These are phyloP conservation scores for Andrena chrysosceles DNA, from an alignment of 2,888 invertebrate species.

Conservation along the genomic window DNA sequence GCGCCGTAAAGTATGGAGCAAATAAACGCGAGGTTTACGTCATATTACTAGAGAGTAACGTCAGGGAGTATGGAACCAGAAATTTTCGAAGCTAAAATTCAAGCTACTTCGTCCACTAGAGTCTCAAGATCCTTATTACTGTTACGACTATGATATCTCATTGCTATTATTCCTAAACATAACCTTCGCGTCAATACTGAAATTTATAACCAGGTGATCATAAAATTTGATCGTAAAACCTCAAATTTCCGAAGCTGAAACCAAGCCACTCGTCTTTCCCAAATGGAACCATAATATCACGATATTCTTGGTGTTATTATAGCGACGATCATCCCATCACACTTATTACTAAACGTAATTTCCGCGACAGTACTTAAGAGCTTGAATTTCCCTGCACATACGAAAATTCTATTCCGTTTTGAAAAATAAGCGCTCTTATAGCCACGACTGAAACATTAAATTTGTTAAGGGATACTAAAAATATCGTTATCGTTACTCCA, in stretches of 20 bases:
- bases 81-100: slow-evolving; percentile 14
- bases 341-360: too few species aligned
- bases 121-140: neutral
- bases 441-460: neutral
- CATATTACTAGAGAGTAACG: slow-evolving; percentile 12
- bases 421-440: neutral
- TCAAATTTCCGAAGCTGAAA: neutral
- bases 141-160: too few species aligned
- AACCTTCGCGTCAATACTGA: too few species aligned
- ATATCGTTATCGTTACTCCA: slow-evolving; percentile 31
- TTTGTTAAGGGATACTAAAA: neutral
- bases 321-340: too few species aligned
- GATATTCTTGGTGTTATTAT: neutral
- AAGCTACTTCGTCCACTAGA: neutral
- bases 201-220: too few species aligned
- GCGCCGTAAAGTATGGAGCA: slow-evolving; percentile 18
- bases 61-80: slow-evolving; percentile 9
- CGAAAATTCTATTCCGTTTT: neutral
- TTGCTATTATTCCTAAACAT: too few species aligned
- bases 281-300: neutral
- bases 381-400: too few species aligned
- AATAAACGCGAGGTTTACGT: slow-evolving; percentile 37
- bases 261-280: neutral
- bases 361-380: too few species aligned
- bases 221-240: too few species aligned